A percentile compares a stretch with the other conserved stretches of the same genome.
Conservation (phyloP, 1,140 invertebrate genomes). For the Drepana arcuata region DNA sequence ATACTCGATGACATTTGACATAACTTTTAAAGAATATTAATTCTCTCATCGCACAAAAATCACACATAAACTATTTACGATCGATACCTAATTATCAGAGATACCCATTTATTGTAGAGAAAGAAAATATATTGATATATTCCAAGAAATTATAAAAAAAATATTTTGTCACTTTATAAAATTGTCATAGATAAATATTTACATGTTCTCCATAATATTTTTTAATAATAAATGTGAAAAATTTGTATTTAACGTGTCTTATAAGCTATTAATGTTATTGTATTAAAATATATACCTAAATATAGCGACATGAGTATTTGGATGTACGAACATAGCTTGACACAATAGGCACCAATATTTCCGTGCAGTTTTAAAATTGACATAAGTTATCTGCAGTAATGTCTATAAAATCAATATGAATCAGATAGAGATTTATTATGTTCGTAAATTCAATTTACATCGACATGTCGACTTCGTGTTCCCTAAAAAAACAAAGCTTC, state of each 20-base stretch:
- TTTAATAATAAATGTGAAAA: conserved; percentile 58
- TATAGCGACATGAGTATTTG: too few relatives aligned
- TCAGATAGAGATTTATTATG: too few relatives aligned
- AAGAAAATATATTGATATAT: conserved; percentile 23
- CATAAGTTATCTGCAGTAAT: too few relatives aligned
- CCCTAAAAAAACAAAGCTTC: too few relatives aligned
- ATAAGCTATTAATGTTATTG: conserved; percentile 52
- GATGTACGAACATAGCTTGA: too few relatives aligned
- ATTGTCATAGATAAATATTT: conserved; percentile 41
- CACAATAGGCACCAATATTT: too few relatives aligned
- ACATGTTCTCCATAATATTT: conserved; percentile 52
- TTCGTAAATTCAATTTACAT: too few relatives aligned
- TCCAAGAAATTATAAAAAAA: conserved; percentile 27
- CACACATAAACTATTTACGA: too few relatives aligned
- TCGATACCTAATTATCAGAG: too few relatives aligned
- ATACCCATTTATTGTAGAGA: conserved; percentile 6
- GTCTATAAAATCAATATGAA: too few relatives aligned
- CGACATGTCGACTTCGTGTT: too few relatives aligned
- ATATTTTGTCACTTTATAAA: conserved; percentile 55
- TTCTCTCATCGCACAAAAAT: conserved; percentile 58
- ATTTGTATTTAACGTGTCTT: conserved; percentile 54
- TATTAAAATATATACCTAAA: conserved; percentile 34
- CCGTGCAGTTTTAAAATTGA: too few relatives aligned
- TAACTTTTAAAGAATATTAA: conserved; percentile 30
- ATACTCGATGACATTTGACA: conserved; percentile 58